Evolutionary conservation across 2,797 vertebrate species (phyloP).

Genomic region (Sparus aurata): DNA sequence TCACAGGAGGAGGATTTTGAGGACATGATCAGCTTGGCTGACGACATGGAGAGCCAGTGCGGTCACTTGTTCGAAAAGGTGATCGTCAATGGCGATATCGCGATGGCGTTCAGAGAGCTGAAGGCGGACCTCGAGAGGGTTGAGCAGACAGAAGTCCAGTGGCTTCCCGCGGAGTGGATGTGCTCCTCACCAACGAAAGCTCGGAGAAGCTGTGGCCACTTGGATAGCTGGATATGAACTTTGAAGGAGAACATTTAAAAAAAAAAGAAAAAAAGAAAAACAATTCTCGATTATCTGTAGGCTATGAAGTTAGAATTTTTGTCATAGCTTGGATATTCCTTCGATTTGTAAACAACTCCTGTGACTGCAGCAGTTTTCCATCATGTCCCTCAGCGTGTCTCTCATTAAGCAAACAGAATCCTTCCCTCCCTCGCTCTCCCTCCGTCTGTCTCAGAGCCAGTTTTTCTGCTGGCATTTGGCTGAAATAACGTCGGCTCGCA

Average conservation of each 20-base stretch:
- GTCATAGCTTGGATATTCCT: constrained; percentile 48
- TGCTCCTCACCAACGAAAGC: constrained; percentile 48
- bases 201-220: constrained; percentile 60
- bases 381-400: constrained; percentile 42
- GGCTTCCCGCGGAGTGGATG: constrained; percentile 88
- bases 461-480: constrained; percentile 74
- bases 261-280: neutral
- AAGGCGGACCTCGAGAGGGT: constrained; percentile 88
- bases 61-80: constrained; percentile 93
- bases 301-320: constrained; percentile 20
- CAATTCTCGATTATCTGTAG: neutral
- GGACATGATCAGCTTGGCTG: constrained; percentile 91
- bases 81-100: constrained; percentile 92
- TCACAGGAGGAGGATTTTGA: constrained; percentile 94
- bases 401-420: constrained; percentile 63
- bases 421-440: constrained; percentile 32
- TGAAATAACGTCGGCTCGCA: constrained; percentile 64
- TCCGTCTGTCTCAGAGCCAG: constrained; percentile 48
- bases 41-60: constrained; percentile 90
- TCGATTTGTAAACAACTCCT: constrained; percentile 36
- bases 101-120: constrained; percentile 88
- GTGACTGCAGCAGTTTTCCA: constrained; percentile 57
- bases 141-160: constrained; percentile 87
- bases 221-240: constrained; percentile 67
- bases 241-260: neutral